Evolutionary conservation across 1,140 invertebrate species (phyloP), one percentile per base, ranked within the genome.

Genomic region (Panagrolaimus sp.): DNA sequence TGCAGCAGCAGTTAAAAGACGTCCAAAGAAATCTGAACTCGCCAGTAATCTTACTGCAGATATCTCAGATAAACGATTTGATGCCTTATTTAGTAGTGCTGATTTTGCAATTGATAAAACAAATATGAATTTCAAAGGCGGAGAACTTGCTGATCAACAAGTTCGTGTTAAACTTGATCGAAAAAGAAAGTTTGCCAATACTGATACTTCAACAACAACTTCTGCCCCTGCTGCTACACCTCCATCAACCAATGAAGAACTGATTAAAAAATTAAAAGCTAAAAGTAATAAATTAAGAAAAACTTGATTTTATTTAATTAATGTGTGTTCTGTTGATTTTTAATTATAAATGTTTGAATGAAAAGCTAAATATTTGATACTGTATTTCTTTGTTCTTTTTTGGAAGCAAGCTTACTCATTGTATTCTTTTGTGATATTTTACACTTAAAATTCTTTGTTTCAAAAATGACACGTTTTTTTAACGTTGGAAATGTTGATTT

Each of bases 41-140:
- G 32, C 48, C 4, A 43, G 24, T 4, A 63, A 67, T 21, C 28
- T 68, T 15, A 52, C n/a, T 85, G 85, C 94, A 43, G 87, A 95
- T 84, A 84, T 91, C 0, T 83, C 89, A 43, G 93, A 96, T 86
- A 77, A 88, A 14, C 87, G 93, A 78, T 82, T 82, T 68, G 43
- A 68, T 8, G 75, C 80, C 17, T 68, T 82, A 3, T 82, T 83
- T 65, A 75, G 74, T 38, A 71, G 77, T 55, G 79, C 76, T 67
- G 77, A 73, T 21, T 82, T 82, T 63, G 73, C 78, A 1, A 82
- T 82, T 55, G 80, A 82, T 91, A 96, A 71, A 89, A 88, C 6
- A 91, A 89, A 74, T 63, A 44, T 77, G 8, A 68, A 65, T 43
- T 77, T 58, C 38, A 70, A 72, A 65, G 77, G 77, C 6, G 73